phyloP scores from a whole-genome alignment of 2,888 invertebrate genomes.

The Apodemia zela region DNA sequence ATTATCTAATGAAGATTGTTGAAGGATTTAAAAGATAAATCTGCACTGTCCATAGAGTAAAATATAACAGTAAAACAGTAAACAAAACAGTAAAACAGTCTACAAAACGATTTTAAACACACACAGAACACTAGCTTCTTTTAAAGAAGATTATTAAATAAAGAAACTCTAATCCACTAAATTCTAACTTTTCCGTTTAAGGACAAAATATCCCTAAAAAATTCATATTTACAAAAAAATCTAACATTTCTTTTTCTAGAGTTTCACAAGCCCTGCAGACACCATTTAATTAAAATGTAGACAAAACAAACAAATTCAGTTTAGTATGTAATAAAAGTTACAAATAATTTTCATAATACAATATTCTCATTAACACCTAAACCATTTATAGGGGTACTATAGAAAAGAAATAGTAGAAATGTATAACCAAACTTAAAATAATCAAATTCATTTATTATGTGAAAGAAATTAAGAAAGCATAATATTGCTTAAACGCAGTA shows the following conservation, averaged over 20 bases:
- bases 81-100: too few relatives aligned
- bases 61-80: too few relatives aligned
- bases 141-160: too few relatives aligned
- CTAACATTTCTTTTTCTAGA: neutral
- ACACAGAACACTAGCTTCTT: too few relatives aligned
- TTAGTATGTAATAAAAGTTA: neutral
- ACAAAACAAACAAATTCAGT: neutral
- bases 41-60: too few relatives aligned
- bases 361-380: neutral
- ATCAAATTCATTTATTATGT: neutral
- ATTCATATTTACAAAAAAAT: too few relatives aligned
- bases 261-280: neutral
- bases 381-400: neutral
- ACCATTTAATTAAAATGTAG: neutral
- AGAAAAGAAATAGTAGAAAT: neutral
- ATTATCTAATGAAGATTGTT: neutral
- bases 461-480: slow-evolving; percentile 12
- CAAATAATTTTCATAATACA: neutral
- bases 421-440: neutral
- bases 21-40: neutral
- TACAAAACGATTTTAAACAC: too few relatives aligned
- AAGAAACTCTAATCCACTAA: too few relatives aligned
- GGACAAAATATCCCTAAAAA: neutral
- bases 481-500: slow-evolving; percentile 16
- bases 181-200: neutral